These are phyloP conservation scores for Thereva nobilitata DNA, from an alignment of 2,888 invertebrate species.

Conservation along the genomic window DNA sequence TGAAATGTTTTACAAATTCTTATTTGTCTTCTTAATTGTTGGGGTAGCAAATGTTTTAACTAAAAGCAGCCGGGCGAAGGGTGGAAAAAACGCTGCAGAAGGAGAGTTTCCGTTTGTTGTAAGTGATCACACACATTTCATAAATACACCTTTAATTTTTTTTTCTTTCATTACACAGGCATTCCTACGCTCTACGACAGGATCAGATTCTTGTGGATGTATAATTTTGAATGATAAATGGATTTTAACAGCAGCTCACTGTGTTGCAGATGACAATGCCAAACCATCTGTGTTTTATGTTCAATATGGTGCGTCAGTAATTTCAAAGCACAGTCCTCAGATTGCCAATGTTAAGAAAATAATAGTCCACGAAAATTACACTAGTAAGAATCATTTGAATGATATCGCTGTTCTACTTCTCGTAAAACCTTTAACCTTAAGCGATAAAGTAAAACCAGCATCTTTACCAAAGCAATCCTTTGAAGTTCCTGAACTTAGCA, in stretches of 20 bases:
- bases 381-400: constrained; percentile 49
- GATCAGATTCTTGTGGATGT: constrained; percentile 50
- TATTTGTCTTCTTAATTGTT: too few species aligned
- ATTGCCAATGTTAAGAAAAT: constrained; percentile 47
- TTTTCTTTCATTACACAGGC: constrained; percentile 39
- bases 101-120: constrained; percentile 52
- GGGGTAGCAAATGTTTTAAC: too few species aligned
- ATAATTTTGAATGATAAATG: constrained; percentile 48
- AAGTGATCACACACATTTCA: constrained; percentile 19
- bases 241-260: constrained; percentile 53
- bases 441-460: constrained; percentile 47
- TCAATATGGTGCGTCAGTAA: constrained; percentile 49
- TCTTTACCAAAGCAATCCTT: constrained; percentile 46
- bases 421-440: constrained; percentile 46
- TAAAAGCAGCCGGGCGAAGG: constrained; percentile 47
- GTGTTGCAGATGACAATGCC: too few species aligned
- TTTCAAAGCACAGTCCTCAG: constrained; percentile 46
- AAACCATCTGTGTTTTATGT: too few species aligned
- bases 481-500: constrained; percentile 42
- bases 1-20: too few species aligned
- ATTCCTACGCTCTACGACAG: constrained; percentile 38
- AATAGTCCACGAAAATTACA: constrained; percentile 54
- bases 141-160: neutral
- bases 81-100: constrained; percentile 51
- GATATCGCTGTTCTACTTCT: constrained; percentile 58